Evolutionary conservation across 2,888 invertebrate species (phyloP).

Genomic region (Bruchidius siliquastri): DNA sequence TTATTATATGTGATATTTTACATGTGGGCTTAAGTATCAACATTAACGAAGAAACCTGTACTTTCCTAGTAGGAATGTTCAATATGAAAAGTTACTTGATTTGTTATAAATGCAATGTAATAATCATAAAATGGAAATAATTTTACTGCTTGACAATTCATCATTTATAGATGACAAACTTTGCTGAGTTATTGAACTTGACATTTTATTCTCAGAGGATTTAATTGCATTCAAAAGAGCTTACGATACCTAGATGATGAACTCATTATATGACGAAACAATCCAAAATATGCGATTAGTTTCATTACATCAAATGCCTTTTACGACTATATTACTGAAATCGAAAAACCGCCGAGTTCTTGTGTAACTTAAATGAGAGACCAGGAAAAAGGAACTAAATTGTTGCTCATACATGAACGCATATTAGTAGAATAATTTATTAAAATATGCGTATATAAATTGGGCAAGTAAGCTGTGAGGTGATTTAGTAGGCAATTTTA

Average conservation of each 20-base stretch:
- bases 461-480: neutral
- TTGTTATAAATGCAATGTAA: too few species aligned
- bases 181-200: neutral
- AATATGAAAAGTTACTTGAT: too few species aligned
- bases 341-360: neutral
- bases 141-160: neutral
- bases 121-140: too few species aligned
- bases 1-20: too few species aligned
- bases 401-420: neutral
- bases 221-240: neutral
- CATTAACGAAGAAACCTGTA: too few species aligned
- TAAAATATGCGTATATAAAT: neutral
- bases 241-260: neutral
- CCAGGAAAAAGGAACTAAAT: neutral
- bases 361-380: neutral
- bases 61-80: too few species aligned
- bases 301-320: neutral
- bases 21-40: too few species aligned
- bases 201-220: neutral
- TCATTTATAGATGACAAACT: neutral
- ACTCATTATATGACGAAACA: neutral
- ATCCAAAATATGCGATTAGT: neutral
- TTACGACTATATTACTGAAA: neutral
- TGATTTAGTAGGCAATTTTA: neutral
- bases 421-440: neutral